Evolutionary conservation across 2,113 vertebrate species (phyloP).

Genomic region (Ciconia boyciana): DNA sequence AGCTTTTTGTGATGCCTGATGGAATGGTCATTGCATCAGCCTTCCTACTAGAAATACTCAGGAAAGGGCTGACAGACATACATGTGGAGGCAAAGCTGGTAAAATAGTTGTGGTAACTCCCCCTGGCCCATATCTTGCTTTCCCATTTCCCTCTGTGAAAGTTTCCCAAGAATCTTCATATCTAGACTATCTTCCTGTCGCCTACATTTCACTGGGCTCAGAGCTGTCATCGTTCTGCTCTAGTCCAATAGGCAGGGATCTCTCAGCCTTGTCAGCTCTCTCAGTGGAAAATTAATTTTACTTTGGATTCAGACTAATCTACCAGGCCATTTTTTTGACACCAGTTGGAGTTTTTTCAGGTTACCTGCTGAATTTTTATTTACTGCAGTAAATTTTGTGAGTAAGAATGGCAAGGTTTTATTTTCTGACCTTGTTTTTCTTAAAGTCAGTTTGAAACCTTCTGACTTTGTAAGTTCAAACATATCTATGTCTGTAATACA

Average conservation of each 20-base stretch:
- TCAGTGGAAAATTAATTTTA: not conserved
- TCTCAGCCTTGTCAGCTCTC: not conserved
- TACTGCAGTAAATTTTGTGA: not conserved
- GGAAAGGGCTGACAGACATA: not conserved
- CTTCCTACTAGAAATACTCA: not conserved
- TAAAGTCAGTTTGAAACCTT: not conserved
- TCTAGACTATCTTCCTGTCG: not conserved
- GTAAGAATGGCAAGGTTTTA: not conserved
- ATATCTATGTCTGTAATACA: not conserved
- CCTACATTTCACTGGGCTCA: not conserved
- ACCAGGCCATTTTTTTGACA: not conserved
- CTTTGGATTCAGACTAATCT: not conserved
- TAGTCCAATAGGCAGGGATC: not conserved
- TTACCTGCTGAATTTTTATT: not conserved
- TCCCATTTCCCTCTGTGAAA: not conserved
- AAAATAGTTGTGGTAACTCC: not conserved
- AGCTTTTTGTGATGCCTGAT: not conserved
- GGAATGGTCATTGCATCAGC: not conserved
- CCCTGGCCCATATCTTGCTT: not conserved
- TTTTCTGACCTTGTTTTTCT: not conserved
- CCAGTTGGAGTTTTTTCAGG: not conserved
- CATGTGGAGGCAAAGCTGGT: not conserved
- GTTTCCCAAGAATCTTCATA: not conserved
- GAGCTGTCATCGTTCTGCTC: not conserved
- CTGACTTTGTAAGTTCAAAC: not conserved